phyloP scores from a whole-genome alignment of 1,140 invertebrate genomes.

The Sweltsa coloradensis region DNA sequence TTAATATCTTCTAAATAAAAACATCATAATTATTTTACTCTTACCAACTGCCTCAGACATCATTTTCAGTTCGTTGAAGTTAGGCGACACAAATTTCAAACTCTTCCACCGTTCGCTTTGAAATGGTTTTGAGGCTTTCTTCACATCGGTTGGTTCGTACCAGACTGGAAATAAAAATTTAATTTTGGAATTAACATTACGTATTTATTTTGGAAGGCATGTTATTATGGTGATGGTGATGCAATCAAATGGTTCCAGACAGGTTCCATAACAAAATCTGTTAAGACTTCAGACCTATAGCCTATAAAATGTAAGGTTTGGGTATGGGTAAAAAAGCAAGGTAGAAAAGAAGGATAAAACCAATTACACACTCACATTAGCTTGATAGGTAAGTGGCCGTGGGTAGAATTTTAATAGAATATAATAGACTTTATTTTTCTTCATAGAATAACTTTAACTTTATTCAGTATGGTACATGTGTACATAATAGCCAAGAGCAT shows the following conservation, averaged over 20 bases:
- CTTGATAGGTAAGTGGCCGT: no score
- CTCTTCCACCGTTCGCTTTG: conserved; percentile 27
- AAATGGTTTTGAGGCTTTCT: conserved; percentile 44
- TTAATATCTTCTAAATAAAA: not conserved
- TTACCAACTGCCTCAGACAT: conserved; percentile 21
- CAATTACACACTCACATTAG: no score
- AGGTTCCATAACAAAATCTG: not conserved
- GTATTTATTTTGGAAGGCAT: not conserved
- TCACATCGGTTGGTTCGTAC: conserved; percentile 54
- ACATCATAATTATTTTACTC: not conserved
- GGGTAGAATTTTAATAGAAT: no score
- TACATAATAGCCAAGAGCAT: no score
- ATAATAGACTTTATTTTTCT: no score
- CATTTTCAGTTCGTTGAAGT: conserved; percentile 48
- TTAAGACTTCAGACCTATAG: not conserved
- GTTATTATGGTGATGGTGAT: not conserved
- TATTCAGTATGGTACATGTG: no score
- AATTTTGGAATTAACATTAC: not conserved
- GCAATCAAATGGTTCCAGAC: not conserved
- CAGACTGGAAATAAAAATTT: conserved; percentile 38
- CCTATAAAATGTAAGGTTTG: not conserved
- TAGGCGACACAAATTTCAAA: conserved; percentile 54
- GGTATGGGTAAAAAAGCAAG: not conserved
- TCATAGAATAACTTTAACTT: no score
- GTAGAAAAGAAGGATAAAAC: no score